Evolutionary conservation across 2,888 invertebrate genomes (phyloP), one percentile per base, ranked within the genome.

Genomic region (Pomacea canaliculata): DNA sequence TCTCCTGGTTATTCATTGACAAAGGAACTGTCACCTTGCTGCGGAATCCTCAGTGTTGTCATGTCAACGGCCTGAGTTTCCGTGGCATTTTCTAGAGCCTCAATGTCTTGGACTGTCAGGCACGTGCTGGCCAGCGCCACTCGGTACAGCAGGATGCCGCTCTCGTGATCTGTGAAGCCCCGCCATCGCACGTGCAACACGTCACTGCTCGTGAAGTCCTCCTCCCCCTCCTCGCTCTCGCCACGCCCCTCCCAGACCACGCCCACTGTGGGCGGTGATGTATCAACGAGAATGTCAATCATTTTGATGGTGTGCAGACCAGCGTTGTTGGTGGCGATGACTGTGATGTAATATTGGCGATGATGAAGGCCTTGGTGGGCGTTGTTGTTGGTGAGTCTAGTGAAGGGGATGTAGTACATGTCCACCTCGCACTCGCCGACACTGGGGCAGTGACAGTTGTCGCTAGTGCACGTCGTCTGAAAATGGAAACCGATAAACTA

Each of bases 241-340:
- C 48, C 27, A 4, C 65, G 69, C 65, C 85, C 86, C 74, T 86
- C 86, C 62, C 71, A 71, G 7, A 85, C 82, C 18, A 79, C 76
- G 23, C 86, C 86, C 49, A 68, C 73, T 51, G 76, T 80, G 5
- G 86, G 86, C 37, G 84, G 83, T 0, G 86, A 85, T 13, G 80
- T 81, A 68, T 85, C 86, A 46, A 85, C 81, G 19, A 84, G 71
- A 19, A 86, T 82, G 59, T 84, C 81, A 1, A 84, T 16, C 48
- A 79, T 80, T 27, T 82, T 79, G 18, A 77, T 71, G 19, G 78
- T 79, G 19, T 63, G 23, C 23, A 86, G 78, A 9, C 70, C 60
- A 10, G 86, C 86, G 19, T 80, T 77, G 70, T 86, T 86, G 59
- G 81, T 84, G 13, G 78, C 84, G 51, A 76, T 80, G 10, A 86